These are phyloP conservation scores for Nibea albiflora DNA, from an alignment of 2,113 vertebrate species.

Conservation along the genomic window DNA sequence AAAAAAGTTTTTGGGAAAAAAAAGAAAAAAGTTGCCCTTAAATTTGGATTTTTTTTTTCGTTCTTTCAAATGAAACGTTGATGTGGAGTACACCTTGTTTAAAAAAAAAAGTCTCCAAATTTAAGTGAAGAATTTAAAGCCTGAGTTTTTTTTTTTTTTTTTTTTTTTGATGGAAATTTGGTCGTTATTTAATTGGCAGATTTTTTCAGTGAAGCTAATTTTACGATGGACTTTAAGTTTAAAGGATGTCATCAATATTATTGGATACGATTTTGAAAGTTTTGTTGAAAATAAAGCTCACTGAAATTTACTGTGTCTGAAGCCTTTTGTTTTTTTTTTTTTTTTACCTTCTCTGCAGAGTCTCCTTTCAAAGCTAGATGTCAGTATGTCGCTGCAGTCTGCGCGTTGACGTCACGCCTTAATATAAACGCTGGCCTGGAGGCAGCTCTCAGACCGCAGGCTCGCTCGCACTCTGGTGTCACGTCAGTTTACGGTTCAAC, in stretches of 20 bases:
- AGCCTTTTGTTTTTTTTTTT: background rate
- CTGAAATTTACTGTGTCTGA: slow-evolving; percentile 78
- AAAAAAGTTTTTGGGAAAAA: slow-evolving; percentile 57
- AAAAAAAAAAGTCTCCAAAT: slow-evolving; percentile 61
- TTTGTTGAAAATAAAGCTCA: slow-evolving; percentile 87
- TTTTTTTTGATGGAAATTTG: slow-evolving; percentile 68
- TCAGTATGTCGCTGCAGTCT: background rate
- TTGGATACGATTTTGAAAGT: slow-evolving; percentile 68
- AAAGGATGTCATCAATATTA: slow-evolving; percentile 67
- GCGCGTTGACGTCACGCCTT: accelerated
- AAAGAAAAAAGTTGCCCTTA: slow-evolving; percentile 71
- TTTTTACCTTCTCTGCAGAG: background rate
- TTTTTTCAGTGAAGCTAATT: slow-evolving; percentile 83
- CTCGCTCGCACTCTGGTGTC: background rate
- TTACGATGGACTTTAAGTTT: slow-evolving; percentile 68
- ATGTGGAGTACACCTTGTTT: slow-evolving; percentile 51
- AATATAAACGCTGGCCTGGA: slow-evolving; percentile 1
- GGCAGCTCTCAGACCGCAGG: no score
- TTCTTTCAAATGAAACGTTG: slow-evolving; percentile 52
- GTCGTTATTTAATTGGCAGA: slow-evolving; percentile 75
- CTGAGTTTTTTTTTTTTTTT: slow-evolving; percentile 50
- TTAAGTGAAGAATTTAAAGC: slow-evolving; percentile 68
- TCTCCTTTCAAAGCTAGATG: background rate
- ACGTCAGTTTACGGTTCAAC: background rate
- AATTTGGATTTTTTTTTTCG: slow-evolving; percentile 60